Base-by-base conservation (phyloP, 2,113 vertebrate genomes). In the Sinocyclocheilus rhinocerous region DNA sequence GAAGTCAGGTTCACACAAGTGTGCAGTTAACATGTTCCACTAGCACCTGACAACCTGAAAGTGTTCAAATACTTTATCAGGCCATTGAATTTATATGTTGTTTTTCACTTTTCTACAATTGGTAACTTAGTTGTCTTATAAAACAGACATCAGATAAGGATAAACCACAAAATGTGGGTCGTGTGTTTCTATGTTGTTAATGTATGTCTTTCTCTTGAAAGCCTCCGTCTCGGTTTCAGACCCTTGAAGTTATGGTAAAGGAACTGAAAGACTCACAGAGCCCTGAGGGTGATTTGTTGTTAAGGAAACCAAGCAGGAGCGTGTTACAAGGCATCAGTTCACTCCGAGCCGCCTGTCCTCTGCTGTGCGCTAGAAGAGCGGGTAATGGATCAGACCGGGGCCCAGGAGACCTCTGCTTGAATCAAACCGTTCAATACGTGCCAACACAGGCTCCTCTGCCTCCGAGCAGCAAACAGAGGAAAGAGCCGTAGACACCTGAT, bases 351-450 rank as follows among this genome's bases (percentile, higher is more conserved):
- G 57, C 29, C 67, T 89, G 86, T 88, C 87, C 85, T 88, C 81
- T 72, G 72, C 91, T 92, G 92, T 90, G 90, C 91, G 92, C 90
- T 89, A 89, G 89, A 89, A 92, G 87, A 87, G 91, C 91, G 91
- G 91, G 93, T 95, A 93, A 94, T 91, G 91, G 91, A 93, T 92
- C 91, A 93, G 24, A 18, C 88, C 81, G 76, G 85, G 75, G 87
- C 90, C 91, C 92, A 90, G 91, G 93, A 93, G 93, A 90, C 87
- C 90, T 89, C 63, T 76, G 73, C 88, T 85, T 92, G 93, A 94
- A 94, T 94, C 94, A 92, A 91, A 92, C 92, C 83, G 86, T 87
- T 88, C 61, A 1, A 90, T 94, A 92, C 89, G 89, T 91, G 92
- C 93, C 91, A 93, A 87, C 84, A 85, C 72, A 88, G 85, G 29